Percentiles rank a stretch among this genome's conserved stretches.
Evolutionary conservation across 2,113 vertebrate genomes (phyloP).

Genomic region (Platichthys stellatus): DNA sequence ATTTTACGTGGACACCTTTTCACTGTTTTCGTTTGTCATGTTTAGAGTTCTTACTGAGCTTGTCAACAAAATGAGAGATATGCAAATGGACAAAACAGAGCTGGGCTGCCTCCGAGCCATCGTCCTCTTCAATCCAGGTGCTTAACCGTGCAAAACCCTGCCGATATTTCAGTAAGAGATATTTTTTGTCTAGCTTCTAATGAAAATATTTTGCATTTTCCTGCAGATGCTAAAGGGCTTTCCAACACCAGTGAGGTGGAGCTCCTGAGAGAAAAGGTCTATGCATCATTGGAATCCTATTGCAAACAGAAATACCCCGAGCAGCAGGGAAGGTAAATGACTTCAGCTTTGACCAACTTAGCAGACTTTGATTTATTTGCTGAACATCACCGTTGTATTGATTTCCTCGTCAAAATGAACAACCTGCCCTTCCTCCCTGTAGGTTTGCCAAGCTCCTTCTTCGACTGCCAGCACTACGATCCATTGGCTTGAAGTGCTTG

Average conservation of each 20-base stretch:
- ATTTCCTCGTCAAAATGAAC: not conserved
- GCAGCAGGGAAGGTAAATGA: constrained; percentile 86
- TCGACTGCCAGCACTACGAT: constrained; percentile 88
- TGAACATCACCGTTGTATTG: constrained; percentile 18
- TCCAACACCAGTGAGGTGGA: constrained; percentile 92
- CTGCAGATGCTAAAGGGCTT: constrained; percentile 89
- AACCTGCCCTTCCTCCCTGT: not conserved
- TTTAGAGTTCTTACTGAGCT: constrained; percentile 84
- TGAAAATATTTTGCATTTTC: not conserved
- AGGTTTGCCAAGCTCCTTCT: constrained; percentile 94
- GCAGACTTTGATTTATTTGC: not conserved
- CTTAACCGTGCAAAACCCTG: not conserved
- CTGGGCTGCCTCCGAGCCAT: constrained; percentile 91
- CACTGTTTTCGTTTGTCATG: not conserved
- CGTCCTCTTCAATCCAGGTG: constrained; percentile 93
- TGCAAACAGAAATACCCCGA: constrained; percentile 95
- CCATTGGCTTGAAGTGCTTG: constrained; percentile 92
- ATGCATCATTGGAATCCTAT: constrained; percentile 91
- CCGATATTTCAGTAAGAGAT: not conserved
- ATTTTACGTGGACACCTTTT: constrained; percentile 1
- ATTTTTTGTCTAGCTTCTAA: not conserved
- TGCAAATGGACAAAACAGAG: constrained; percentile 88
- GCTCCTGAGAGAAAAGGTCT: constrained; percentile 91
- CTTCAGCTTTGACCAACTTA: not conserved
- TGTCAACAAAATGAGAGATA: constrained; percentile 87